Evolutionary conservation across 2,888 invertebrate species (phyloP).

Genomic region (Eurois occulta): DNA sequence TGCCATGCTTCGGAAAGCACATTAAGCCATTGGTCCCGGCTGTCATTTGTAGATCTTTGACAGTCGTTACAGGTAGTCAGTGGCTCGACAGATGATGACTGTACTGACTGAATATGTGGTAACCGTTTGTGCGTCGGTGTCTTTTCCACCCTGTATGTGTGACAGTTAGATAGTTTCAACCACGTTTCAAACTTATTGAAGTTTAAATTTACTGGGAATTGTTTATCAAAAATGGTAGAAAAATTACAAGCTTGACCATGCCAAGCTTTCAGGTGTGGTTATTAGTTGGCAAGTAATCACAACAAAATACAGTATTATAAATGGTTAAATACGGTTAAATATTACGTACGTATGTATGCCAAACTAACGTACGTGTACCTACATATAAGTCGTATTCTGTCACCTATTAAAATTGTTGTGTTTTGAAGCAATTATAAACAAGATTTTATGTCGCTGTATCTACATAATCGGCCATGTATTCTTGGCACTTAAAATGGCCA

Average conservation of each 20-base stretch:
- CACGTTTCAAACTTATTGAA: too few species aligned
- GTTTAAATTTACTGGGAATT: background rate
- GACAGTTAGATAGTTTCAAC: too few species aligned
- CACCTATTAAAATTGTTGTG: conserved; percentile 26
- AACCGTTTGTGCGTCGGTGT: too few species aligned
- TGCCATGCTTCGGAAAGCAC: too few species aligned
- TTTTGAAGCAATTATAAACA: conserved; percentile 3
- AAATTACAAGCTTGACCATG: background rate
- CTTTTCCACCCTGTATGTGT: too few species aligned
- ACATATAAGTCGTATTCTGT: conserved; percentile 2
- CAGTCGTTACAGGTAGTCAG: too few species aligned
- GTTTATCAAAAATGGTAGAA: background rate
- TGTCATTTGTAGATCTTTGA: too few species aligned
- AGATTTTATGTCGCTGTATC: conserved; percentile 29
- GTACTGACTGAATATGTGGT: too few species aligned
- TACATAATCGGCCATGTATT: background rate
- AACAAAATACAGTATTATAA: background rate
- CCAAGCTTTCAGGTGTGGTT: background rate
- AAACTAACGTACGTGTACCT: background rate
- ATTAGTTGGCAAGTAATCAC: background rate
- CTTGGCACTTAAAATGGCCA: conserved; percentile 41
- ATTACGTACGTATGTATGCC: background rate
- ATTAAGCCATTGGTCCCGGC: too few species aligned
- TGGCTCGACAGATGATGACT: too few species aligned
- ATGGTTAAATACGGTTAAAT: background rate